A percentile compares a stretch with the other conserved stretches of the same genome.
These are phyloP conservation scores for Drosophila vallismaia DNA, from an alignment of 2,888 invertebrate species.

Conservation along the genomic window DNA sequence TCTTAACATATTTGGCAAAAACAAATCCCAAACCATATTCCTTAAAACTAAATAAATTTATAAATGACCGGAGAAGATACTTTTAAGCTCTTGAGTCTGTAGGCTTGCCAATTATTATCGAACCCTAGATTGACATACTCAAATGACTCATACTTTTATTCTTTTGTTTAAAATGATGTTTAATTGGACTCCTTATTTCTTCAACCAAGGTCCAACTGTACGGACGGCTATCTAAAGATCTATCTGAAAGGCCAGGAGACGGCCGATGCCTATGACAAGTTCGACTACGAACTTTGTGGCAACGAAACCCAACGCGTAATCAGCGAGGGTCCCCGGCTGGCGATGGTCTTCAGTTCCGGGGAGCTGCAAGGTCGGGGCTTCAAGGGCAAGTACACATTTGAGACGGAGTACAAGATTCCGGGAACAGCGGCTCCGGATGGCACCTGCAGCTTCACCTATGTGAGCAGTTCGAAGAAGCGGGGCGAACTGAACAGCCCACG, in stretches of 20 bases:
- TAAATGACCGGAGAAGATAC: no score
- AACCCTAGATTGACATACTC: no score
- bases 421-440: slow-evolving; percentile 97
- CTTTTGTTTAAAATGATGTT: no score
- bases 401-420: slow-evolving; percentile 95
- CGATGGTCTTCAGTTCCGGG: slow-evolving; percentile 97
- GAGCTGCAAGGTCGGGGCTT: slow-evolving; percentile 95
- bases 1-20: neutral
- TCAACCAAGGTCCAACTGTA: slow-evolving; percentile 87
- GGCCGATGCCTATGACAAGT: slow-evolving; percentile 96
- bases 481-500: slow-evolving; percentile 98
- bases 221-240: slow-evolving; percentile 95
- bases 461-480: slow-evolving; percentile 92
- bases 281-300: slow-evolving; percentile 96
- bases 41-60: no score
- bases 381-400: slow-evolving; percentile 86
- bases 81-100: no score
- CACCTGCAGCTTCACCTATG: slow-evolving; percentile 95
- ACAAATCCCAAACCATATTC: neutral
- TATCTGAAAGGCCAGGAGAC: slow-evolving; percentile 96
- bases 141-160: no score
- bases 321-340: slow-evolving; percentile 95
- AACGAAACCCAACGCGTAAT: slow-evolving; percentile 92
- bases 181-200: no score
- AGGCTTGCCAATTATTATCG: no score